Evolutionary conservation across 2,888 invertebrate species (phyloP).

Genomic region (Zele albiditarsus): DNA sequence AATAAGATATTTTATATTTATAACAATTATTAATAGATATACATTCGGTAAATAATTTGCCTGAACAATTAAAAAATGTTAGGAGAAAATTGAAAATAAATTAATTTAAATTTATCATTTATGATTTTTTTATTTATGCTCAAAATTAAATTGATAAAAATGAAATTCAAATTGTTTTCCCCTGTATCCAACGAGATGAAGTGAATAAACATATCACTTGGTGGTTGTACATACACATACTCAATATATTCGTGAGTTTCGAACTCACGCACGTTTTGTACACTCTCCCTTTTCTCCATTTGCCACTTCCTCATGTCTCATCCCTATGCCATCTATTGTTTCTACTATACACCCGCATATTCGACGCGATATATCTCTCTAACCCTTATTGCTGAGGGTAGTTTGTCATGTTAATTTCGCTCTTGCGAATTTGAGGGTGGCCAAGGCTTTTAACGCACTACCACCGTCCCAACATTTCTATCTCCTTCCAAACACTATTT

Average conservation of each 20-base stretch:
- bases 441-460: constrained; percentile 72
- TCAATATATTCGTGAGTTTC: background rate
- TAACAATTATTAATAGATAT: no score
- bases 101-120: no score
- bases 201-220: background rate
- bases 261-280: constrained; percentile 46
- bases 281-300: constrained; percentile 24
- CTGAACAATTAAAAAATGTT: no score
- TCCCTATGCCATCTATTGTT: constrained; percentile 67
- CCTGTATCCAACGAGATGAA: background rate
- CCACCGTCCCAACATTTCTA: constrained; percentile 61
- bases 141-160: no score
- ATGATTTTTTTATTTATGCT: no score
- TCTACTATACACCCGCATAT: constrained; percentile 71
- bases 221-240: background rate
- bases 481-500: constrained; percentile 15
- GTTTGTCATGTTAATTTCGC: constrained; percentile 74
- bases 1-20: no score
- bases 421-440: constrained; percentile 65
- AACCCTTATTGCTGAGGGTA: constrained; percentile 73
- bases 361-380: constrained; percentile 70
- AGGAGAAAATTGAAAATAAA: no score
- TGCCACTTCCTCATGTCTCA: background rate
- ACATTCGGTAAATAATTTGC: no score
- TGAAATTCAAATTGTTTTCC: no score